Base-by-base conservation (phyloP, 2,113 vertebrate genomes). In the Takifugu bimaculatus region DNA sequence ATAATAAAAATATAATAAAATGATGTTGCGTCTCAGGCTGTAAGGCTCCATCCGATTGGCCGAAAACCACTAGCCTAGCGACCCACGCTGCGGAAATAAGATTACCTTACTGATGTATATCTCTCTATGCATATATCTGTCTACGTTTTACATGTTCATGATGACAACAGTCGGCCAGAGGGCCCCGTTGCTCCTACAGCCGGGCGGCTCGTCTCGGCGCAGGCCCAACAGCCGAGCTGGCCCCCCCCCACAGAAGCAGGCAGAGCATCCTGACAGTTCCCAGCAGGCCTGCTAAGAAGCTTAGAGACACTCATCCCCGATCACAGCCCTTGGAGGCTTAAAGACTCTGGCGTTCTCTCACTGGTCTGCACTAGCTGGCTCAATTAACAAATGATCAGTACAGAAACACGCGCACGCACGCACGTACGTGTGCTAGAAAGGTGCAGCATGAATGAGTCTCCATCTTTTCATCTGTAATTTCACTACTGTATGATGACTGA, bases 241-340 rank as follows among this genome's bases (percentile, higher is more conserved):
- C 54, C 39, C 47, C 55, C 64, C 55, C 64, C 76, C 57, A 50
- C 49, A 81, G 60, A 57, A 78, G 72, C 60, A 28, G 54, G 70
- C 79, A 80, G 65, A 70, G 54, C 65, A 49, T 68, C 66, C 71
- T 63, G 83, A 83, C 75, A 50, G 42, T 77, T 85, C 86, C 78
- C 78, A 70, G 75, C 81, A 87, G 78, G 72, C 68, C 57, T 13
- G 28, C 75, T 88, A 89, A 91, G 85, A 78, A 63, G 86, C 85
- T 90, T 90, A 91, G 66, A 84, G 76, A 77, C 82, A 80, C 85
- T 88, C 83, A 88, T 86, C 77, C 64, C 82, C 79, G 83, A 86
- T 86, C 83, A 81, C 85, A 76, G 75, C 68, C 71, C 69, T 62
- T 44, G 57, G 10, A 67, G 75, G 82, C 85, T 90, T 84, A 87